Conservation (phyloP, 1,140 invertebrate genomes). For the Augochlora pura region DNA sequence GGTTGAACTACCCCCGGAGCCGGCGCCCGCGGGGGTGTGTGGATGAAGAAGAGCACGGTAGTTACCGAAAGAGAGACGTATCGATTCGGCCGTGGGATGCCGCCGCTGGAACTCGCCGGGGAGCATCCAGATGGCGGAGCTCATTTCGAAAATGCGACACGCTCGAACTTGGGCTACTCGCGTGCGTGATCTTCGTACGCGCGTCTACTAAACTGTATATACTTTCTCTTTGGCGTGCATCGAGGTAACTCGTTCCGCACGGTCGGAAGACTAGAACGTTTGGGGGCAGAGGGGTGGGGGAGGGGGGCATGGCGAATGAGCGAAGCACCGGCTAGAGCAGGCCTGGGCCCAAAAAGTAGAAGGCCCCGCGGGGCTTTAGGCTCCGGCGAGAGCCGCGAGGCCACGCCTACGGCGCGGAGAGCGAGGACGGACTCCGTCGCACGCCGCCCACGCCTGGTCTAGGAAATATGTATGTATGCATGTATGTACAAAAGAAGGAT, state of each 20-base stretch:
- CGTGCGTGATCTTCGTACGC: background rate
- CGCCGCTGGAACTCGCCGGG: slow-evolving; percentile 26
- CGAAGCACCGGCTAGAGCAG: too few species aligned
- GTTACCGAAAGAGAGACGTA: slow-evolving; percentile 34
- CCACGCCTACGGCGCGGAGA: too few species aligned
- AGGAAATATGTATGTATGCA: background rate
- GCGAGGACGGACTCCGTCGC: too few species aligned
- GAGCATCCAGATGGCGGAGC: slow-evolving; percentile 40
- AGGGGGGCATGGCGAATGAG: background rate
- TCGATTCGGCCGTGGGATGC: slow-evolving; percentile 27
- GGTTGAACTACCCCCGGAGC: slow-evolving; percentile 16
- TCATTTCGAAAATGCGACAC: slow-evolving; percentile 5
- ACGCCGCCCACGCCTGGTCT: background rate
- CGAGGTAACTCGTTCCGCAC: slow-evolving; percentile 29
- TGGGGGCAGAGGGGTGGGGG: too few species aligned
- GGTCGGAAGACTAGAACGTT: slow-evolving; percentile 12
- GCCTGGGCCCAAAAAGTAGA: too few species aligned
- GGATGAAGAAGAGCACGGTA: slow-evolving; percentile 41
- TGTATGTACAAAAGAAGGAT: background rate
- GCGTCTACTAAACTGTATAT: background rate
- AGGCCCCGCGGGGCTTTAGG: too few species aligned
- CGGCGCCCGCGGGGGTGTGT: background rate
- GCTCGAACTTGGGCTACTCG: background rate
- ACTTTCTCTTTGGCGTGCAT: slow-evolving; percentile 40
- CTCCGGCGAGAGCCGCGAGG: too few species aligned